A percentile compares a stretch with the other conserved stretches of the same genome.
These are phyloP conservation scores for Anableps anableps DNA, from an alignment of 2,797 vertebrate genomes.

Conservation along the genomic window DNA sequence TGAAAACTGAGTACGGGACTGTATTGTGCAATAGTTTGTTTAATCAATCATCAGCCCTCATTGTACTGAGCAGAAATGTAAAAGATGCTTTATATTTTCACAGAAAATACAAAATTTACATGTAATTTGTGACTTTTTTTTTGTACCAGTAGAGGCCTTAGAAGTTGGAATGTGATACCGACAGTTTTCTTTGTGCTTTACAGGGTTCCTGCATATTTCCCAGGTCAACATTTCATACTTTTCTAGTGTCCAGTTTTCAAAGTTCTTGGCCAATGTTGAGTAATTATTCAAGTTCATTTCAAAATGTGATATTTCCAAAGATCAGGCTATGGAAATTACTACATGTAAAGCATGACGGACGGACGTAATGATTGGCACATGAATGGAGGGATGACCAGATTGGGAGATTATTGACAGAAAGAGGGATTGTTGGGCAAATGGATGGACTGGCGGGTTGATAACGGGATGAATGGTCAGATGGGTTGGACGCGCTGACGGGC, in stretches of 20 bases:
- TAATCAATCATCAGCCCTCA: slow-evolving; percentile 52
- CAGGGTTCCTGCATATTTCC: neutral
- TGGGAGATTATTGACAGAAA: neutral
- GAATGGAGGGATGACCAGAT: neutral
- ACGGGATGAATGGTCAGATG: neutral
- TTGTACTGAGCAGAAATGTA: slow-evolving; percentile 50
- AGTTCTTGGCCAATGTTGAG: neutral
- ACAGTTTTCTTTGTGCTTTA: slow-evolving; percentile 52
- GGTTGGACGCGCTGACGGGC: neutral
- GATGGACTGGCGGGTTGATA: neutral
- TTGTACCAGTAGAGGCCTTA: slow-evolving; percentile 38
- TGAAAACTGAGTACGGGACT: slow-evolving; percentile 27
- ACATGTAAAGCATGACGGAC: neutral
- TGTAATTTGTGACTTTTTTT: slow-evolving; percentile 56
- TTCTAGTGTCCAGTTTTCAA: neutral
- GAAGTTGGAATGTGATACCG: slow-evolving; percentile 44
- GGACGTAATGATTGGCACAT: neutral
- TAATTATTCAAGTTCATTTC: neutral
- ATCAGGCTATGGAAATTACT: neutral
- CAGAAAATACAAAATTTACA: slow-evolving; percentile 45
- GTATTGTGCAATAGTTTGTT: slow-evolving; percentile 30
- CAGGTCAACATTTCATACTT: neutral
- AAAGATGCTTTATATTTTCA: slow-evolving; percentile 70
- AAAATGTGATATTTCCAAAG: neutral
- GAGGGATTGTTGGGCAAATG: neutral